Conservation (phyloP, 30 jellyfish, hydroid and myxozoan species). For the Rhopilema esculentum region DNA sequence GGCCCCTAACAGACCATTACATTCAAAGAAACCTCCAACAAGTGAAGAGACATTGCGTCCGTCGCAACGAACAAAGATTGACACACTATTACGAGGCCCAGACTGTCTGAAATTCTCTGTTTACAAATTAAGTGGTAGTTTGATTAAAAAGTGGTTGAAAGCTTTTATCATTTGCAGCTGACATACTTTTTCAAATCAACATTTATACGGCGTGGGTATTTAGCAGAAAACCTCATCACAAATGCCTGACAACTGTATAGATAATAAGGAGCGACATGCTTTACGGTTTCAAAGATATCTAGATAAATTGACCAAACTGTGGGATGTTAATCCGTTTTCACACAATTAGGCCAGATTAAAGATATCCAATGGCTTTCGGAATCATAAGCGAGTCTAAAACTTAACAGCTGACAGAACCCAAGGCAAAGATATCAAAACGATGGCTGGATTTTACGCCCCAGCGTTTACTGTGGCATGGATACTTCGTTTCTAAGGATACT, state of each 20-base stretch:
- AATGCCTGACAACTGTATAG: background rate
- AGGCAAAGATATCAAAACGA: background rate
- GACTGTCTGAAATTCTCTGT: background rate
- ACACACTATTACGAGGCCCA: background rate
- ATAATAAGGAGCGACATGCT: background rate
- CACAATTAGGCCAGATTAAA: background rate
- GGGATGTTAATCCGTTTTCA: background rate
- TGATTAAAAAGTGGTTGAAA: background rate
- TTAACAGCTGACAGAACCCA: background rate
- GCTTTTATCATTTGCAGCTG: background rate
- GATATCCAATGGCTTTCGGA: background rate
- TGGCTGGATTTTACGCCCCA: background rate
- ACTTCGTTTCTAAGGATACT: no score
- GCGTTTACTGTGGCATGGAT: no score
- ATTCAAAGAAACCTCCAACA: no score
- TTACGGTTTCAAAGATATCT: background rate
- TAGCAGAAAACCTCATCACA: background rate
- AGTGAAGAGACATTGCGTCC: background rate
- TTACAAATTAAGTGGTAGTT: background rate
- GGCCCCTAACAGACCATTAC: background rate
- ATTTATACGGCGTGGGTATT: background rate
- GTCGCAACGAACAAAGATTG: background rate
- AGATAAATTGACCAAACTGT: background rate
- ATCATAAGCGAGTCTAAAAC: background rate
- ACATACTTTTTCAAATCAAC: background rate